Evolutionary conservation across 2,113 vertebrate species (phyloP).

Genomic region (Empidonax traillii): DNA sequence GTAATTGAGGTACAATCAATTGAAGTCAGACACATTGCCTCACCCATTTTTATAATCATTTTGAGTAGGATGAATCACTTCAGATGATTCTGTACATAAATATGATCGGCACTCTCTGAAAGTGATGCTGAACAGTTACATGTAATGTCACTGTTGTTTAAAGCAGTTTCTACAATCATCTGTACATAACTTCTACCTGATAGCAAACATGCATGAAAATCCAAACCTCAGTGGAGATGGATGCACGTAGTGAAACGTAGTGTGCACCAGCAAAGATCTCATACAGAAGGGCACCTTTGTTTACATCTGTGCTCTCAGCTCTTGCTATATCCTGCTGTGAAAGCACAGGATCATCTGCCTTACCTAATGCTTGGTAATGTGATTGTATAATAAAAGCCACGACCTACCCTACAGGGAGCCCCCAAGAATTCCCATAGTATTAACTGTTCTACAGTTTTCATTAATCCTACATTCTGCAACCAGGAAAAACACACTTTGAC

Average conservation of each 20-base stretch:
- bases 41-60: background rate
- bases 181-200: background rate
- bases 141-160: background rate
- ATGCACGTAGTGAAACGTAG: background rate
- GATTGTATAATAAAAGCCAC: background rate
- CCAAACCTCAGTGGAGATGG: background rate
- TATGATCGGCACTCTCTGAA: background rate
- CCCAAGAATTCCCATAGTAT: background rate
- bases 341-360: background rate
- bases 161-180: background rate
- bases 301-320: background rate
- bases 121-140: background rate
- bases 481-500: background rate
- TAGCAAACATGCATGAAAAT: background rate
- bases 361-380: background rate
- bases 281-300: background rate
- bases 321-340: background rate
- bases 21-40: background rate
- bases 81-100: background rate
- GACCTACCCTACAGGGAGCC: background rate
- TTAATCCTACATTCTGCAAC: background rate
- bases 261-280: background rate
- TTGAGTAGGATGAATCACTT: background rate
- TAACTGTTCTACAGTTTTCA: background rate
- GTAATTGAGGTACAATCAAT: fast-evolving